These are phyloP conservation scores for Coelopa pilipes DNA, from an alignment of 2,888 invertebrate species.

Conservation along the genomic window DNA sequence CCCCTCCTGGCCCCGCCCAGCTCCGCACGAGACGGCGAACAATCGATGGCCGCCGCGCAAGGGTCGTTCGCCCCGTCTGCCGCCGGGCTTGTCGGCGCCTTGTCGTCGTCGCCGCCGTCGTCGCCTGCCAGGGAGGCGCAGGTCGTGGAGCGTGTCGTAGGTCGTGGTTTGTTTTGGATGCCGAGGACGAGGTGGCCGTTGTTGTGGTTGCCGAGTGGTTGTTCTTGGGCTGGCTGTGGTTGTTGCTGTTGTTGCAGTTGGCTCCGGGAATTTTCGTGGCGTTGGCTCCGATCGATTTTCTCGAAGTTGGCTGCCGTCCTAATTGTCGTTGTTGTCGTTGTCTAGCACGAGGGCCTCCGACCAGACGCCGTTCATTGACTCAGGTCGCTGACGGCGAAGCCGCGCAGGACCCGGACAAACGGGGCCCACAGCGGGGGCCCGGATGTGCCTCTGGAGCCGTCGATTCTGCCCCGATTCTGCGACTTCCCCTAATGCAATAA, in stretches of 20 bases:
- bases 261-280: not conserved
- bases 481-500: no score
- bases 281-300: not conserved
- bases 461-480: no score
- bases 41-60: constrained; percentile 44
- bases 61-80: constrained; percentile 61
- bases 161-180: constrained; percentile 54
- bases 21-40: not conserved
- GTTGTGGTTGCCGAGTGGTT: not conserved
- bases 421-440: no score
- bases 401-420: no score
- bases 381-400: no score
- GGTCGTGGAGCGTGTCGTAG: constrained; percentile 54
- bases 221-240: constrained; percentile 36
- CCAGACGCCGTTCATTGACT: no score
- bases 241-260: constrained; percentile 46
- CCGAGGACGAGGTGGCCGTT: constrained; percentile 18
- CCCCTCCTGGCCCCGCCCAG: not conserved
- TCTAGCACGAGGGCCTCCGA: no score
- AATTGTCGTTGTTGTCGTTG: no score
- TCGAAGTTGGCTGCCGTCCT: not conserved
- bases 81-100: constrained; percentile 31
- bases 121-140: constrained; percentile 1
- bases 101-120: not conserved
- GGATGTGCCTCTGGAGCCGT: no score